Percentiles rank a stretch among this genome's conserved stretches.
Evolutionary conservation across 2,797 vertebrate genomes (phyloP).

Genomic region (Malacoraja senta): DNA sequence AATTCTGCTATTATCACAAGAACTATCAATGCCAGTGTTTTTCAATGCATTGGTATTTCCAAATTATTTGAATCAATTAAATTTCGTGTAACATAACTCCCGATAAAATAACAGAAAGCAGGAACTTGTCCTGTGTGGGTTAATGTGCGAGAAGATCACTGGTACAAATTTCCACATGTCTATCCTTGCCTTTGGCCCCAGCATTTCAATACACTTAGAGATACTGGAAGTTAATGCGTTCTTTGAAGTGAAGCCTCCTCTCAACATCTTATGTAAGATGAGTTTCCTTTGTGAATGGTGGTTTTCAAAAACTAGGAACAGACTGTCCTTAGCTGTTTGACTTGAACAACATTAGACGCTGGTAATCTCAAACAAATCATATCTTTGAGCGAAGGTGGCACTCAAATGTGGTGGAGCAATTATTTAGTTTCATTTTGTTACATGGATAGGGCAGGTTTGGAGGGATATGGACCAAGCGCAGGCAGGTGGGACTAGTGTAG

Average conservation of each 20-base stretch:
- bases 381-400: not conserved
- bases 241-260: not conserved
- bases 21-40: too few species aligned
- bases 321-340: not conserved
- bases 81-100: not conserved
- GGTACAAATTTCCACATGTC: not conserved
- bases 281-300: not conserved
- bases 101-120: not conserved
- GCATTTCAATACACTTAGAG: not conserved
- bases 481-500: too few species aligned
- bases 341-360: not conserved
- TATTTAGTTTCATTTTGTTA: too few species aligned
- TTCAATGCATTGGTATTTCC: too few species aligned
- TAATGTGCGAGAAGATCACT: not conserved
- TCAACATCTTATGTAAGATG: not conserved
- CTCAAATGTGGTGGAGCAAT: not conserved
- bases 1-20: too few species aligned
- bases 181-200: not conserved
- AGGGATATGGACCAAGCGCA: too few species aligned
- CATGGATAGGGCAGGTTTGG: too few species aligned
- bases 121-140: not conserved
- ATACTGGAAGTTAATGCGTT: not conserved
- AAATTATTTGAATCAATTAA: too few species aligned
- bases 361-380: not conserved
- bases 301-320: not conserved